Base-by-base conservation (phyloP, 2,888 invertebrate species). In the Furcula furcula region DNA sequence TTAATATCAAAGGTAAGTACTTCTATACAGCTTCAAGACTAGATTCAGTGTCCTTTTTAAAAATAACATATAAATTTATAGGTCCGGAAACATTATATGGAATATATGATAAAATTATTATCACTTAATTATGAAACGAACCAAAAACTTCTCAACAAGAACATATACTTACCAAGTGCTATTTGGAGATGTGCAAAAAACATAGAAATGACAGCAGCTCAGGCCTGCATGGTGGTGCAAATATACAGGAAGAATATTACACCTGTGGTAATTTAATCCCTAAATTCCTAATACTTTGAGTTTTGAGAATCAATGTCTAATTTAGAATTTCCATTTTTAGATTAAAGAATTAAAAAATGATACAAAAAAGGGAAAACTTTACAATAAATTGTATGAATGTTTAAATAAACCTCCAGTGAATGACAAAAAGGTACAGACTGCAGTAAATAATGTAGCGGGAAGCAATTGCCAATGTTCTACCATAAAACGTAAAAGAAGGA, bases 11-110 rank as follows among this genome's bases (percentile, higher is more conserved):
- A 81, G 70, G 89, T 87, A 67, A 60, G 47, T 25, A n/a, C n/a
- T 7, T 34, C 7, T 14, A 26, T 28, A 34, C 21, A n/a, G n/a
- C n/a, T n/a, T n/a, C n/a, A n/a, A n/a, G n/a, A n/a, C n/a, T n/a
- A n/a, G n/a, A n/a, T n/a, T n/a, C n/a, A n/a, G n/a, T n/a, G n/a
- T n/a, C n/a, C n/a, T n/a, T n/a, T n/a, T n/a, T n/a, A n/a, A n/a
- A n/a, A n/a, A n/a, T n/a, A n/a, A n/a, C n/a, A n/a, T n/a, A n/a
- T n/a, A n/a, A n/a, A n/a, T n/a, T n/a, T n/a, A n/a, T 49, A 89
- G 89, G 87, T 89, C 10, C 81, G 89, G 13, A 85, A 87, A 58
- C 78, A 83, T 59, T 89, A 89, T 45, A 79, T 89, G 77, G 82
- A 84, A 28, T 76, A 84, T 49, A 55, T 88, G 23, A 75, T 84